Evolutionary conservation across 2,888 invertebrate species (phyloP).

Genomic region (Meteorus colon): DNA sequence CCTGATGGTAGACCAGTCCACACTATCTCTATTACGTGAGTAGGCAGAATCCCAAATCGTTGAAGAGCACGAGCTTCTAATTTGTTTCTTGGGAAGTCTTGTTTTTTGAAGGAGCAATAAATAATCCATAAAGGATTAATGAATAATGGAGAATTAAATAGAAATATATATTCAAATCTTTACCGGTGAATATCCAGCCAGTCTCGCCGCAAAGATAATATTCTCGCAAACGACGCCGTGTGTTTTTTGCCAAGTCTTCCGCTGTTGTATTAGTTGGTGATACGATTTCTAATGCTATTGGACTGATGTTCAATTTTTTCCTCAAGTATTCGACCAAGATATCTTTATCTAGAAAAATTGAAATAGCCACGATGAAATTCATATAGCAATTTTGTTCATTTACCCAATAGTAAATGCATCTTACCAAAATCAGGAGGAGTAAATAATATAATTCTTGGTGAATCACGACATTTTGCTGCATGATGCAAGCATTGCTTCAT

Average conservation of each 20-base stretch:
- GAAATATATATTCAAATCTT: slow-evolving; percentile 26
- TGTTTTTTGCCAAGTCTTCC: slow-evolving; percentile 62
- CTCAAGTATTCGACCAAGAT: slow-evolving; percentile 55
- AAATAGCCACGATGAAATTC: background rate
- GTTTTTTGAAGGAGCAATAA: background rate
- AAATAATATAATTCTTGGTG: slow-evolving; percentile 76
- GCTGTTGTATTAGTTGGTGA: slow-evolving; percentile 45
- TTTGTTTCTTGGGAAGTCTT: slow-evolving; percentile 73
- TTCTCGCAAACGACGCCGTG: slow-evolving; percentile 66
- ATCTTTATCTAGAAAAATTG: slow-evolving; percentile 52
- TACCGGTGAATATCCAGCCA: slow-evolving; percentile 72
- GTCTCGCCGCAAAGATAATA: slow-evolving; percentile 60
- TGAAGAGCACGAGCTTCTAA: slow-evolving; percentile 73
- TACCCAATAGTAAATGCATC: slow-evolving; percentile 10
- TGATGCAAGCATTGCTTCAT: slow-evolving; percentile 77
- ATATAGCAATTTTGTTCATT: background rate
- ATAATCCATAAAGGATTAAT: slow-evolving; percentile 7
- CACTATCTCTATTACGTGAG: slow-evolving; percentile 75
- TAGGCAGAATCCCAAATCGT: slow-evolving; percentile 74
- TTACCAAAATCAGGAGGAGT: slow-evolving; percentile 74
- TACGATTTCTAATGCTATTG: slow-evolving; percentile 48
- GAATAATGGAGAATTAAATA: slow-evolving; percentile 4
- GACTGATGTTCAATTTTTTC: slow-evolving; percentile 52
- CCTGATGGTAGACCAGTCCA: slow-evolving; percentile 48
- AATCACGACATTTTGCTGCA: slow-evolving; percentile 74